Evolutionary conservation across 2,113 vertebrate species (phyloP).

Genomic region (Campylomormyrus tamandua): DNA sequence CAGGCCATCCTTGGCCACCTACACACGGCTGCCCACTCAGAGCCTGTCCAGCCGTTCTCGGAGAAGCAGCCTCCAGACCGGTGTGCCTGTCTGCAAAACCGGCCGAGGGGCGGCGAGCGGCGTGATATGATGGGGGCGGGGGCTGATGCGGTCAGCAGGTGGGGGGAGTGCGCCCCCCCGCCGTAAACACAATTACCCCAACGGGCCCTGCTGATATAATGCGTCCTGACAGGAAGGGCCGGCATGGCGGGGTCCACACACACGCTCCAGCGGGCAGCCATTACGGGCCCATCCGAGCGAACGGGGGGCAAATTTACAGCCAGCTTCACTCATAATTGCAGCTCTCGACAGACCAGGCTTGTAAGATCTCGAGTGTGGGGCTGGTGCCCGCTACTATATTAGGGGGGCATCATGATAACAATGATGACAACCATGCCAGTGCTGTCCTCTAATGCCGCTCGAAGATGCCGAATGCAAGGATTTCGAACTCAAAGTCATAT

Average conservation of each 20-base stretch:
- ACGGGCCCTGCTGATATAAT: constrained; percentile 52
- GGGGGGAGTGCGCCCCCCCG: constrained; percentile 20
- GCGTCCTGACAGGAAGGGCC: constrained; percentile 46
- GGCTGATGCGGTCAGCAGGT: neutral
- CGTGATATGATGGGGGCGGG: neutral
- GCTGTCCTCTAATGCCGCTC: neutral
- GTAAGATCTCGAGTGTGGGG: constrained; percentile 52
- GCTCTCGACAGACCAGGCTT: constrained; percentile 56
- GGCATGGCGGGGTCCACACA: constrained; percentile 30
- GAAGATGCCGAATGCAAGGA: neutral
- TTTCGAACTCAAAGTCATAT: neutral
- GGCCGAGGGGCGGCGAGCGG: neutral
- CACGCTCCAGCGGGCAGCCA: constrained; percentile 34
- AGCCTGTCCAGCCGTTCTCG: neutral
- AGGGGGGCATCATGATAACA: neutral
- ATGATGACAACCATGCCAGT: neutral
- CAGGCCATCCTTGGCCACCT: neutral
- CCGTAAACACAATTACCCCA: constrained; percentile 51
- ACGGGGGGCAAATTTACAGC: constrained; percentile 30
- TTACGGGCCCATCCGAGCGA: constrained; percentile 40
- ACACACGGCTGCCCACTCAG: neutral
- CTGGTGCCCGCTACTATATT: constrained; percentile 20
- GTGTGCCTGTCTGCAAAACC: neutral
- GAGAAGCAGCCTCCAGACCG: neutral
- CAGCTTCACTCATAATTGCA: constrained; percentile 58